Evolutionary conservation across 2,113 vertebrate genomes (phyloP).

Genomic region (Polyodon spathula): DNA sequence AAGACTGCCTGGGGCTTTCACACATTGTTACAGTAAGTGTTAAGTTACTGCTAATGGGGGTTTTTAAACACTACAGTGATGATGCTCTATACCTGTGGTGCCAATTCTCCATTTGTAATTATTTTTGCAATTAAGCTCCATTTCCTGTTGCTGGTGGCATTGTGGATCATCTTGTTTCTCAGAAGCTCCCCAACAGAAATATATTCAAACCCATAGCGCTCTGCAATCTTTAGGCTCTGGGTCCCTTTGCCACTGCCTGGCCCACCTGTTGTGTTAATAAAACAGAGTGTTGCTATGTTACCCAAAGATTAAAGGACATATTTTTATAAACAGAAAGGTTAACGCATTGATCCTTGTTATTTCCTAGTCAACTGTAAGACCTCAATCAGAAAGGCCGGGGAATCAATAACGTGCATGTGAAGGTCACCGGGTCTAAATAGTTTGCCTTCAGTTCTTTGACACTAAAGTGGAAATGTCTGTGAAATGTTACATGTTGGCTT

Average conservation of each 20-base stretch:
- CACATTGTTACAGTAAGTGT: not conserved
- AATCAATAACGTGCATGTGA: constrained; percentile 6
- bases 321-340: constrained; percentile 10
- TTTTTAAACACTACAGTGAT: not conserved
- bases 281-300: constrained; percentile 15
- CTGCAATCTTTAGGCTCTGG: constrained; percentile 92
- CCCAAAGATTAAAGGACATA: constrained; percentile 2
- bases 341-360: not conserved
- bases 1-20: not conserved
- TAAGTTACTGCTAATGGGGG: not conserved
- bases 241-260: constrained; percentile 97
- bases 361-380: not conserved
- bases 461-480: not conserved
- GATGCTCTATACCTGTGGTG: constrained; percentile 75
- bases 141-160: constrained; percentile 90
- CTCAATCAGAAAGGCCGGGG: constrained; percentile 11
- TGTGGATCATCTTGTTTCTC: constrained; percentile 93
- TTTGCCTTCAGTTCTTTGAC: not conserved
- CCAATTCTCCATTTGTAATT: constrained; percentile 94
- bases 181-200: constrained; percentile 91
- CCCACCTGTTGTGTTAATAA: constrained; percentile 62
- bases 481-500: not conserved
- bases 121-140: constrained; percentile 98
- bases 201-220: constrained; percentile 89
- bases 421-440: constrained; percentile 10